Percentiles rank a stretch among this genome's conserved stretches.
Evolutionary conservation across 2,888 invertebrate species (phyloP).

Genomic region (Apodemia zela): DNA sequence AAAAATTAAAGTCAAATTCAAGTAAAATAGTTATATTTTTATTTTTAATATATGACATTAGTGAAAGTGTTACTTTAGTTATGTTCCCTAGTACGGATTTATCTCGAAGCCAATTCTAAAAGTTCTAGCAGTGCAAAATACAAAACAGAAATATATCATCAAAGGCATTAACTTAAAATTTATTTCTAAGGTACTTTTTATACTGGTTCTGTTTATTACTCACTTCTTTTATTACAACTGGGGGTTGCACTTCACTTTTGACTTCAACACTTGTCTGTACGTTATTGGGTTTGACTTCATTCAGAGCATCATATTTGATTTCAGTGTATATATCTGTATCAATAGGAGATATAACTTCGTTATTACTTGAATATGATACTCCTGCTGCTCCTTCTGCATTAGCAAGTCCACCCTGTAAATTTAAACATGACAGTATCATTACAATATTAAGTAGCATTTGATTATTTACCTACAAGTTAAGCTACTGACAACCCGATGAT

Average conservation of each 20-base stretch:
- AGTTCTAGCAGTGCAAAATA: too few relatives aligned
- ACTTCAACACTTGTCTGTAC: constrained; percentile 37
- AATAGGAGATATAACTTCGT: constrained; percentile 33
- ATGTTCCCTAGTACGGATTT: too few relatives aligned
- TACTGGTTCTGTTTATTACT: constrained; percentile 44
- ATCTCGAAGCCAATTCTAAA: too few relatives aligned
- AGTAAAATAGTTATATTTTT: too few relatives aligned
- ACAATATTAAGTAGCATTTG: neutral
- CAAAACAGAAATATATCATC: too few relatives aligned
- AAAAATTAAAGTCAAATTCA: too few relatives aligned
- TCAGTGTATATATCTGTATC: constrained; percentile 46
- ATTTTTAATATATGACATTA: too few relatives aligned
- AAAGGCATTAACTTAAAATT: constrained; percentile 36
- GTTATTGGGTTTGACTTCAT: constrained; percentile 48
- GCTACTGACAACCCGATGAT: neutral
- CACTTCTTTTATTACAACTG: constrained; percentile 60
- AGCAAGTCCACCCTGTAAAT: constrained; percentile 53
- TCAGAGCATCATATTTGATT: constrained; percentile 46
- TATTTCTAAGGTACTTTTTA: constrained; percentile 24
- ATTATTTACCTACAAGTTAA: neutral
- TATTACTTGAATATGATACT: constrained; percentile 47
- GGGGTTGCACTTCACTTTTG: constrained; percentile 38
- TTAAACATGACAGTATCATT: neutral
- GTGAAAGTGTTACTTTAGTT: too few relatives aligned
- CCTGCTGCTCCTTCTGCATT: constrained; percentile 47